phyloP scores from a whole-genome alignment of 1,140 invertebrate species.

The Pinna nobilis region DNA sequence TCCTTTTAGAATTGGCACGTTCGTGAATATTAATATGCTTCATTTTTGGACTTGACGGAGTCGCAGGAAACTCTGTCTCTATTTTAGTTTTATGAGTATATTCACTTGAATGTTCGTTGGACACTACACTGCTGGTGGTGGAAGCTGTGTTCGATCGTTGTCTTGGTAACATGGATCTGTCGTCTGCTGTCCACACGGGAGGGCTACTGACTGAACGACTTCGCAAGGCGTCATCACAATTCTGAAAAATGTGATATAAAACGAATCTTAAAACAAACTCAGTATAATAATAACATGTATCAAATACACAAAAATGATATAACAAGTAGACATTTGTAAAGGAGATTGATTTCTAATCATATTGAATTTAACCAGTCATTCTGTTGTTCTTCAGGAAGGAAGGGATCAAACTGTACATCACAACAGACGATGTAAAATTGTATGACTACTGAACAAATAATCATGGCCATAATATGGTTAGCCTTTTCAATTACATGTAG shows the following conservation, averaged over 20 bases:
- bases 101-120: neutral
- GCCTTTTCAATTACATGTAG: too few species aligned
- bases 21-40: conserved; percentile 64
- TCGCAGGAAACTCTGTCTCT: conserved; percentile 70
- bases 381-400: too few species aligned
- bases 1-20: conserved; percentile 45
- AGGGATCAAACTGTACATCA: too few species aligned
- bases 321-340: too few species aligned
- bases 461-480: too few species aligned
- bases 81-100: conserved; percentile 53
- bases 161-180: conserved; percentile 17
- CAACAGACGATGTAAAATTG: too few species aligned
- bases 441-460: too few species aligned
- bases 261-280: neutral
- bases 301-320: too few species aligned
- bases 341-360: too few species aligned
- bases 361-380: too few species aligned
- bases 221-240: conserved; percentile 53
- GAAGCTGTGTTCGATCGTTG: conserved; percentile 41
- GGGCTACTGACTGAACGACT: conserved; percentile 66
- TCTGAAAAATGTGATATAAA: conserved; percentile 45
- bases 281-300: neutral
- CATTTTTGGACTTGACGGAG: conserved; percentile 67
- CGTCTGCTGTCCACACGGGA: conserved; percentile 64
- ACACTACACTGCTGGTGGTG: conserved; percentile 30